Percentiles rank a stretch among this genome's conserved stretches.
Evolutionary conservation across 92 coral and sea anemone genomes (phyloP).

Genomic region (Plumapathes pennacea): DNA sequence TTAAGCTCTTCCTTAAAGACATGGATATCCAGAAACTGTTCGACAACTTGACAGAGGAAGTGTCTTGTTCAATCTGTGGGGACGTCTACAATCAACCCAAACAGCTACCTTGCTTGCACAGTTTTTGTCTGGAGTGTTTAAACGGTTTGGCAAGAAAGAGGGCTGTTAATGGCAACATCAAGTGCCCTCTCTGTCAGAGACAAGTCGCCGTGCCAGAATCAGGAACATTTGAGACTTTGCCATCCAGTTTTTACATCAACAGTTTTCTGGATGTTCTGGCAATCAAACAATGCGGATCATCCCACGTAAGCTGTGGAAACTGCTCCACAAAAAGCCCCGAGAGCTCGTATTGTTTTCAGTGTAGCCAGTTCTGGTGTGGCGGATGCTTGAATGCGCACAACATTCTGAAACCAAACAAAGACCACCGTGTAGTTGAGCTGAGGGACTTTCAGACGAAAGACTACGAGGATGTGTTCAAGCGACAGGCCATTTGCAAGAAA

Average conservation of each 20-base stretch:
- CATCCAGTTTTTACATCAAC: constrained; percentile 31
- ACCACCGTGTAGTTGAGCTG: constrained; percentile 2
- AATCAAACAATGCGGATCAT: neutral
- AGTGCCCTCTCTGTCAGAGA: neutral
- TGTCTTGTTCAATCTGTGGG: constrained; percentile 4
- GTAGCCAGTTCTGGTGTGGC: constrained; percentile 16
- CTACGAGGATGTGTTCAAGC: constrained; percentile 3
- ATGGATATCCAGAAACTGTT: constrained; percentile 1
- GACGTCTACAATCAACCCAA: neutral
- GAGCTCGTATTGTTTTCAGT: constrained; percentile 30
- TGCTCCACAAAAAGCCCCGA: constrained; percentile 17
- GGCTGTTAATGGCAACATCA: neutral
- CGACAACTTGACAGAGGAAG: constrained; percentile 1
- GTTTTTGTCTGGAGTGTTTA: neutral
- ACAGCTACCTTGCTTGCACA: neutral
- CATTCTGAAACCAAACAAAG: neutral
- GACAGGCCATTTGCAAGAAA: constrained; percentile 16
- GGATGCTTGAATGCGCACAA: constrained; percentile 17
- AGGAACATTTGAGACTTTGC: constrained; percentile 11
- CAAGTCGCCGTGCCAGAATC: neutral
- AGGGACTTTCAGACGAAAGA: constrained; percentile 4
- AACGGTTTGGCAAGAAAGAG: neutral
- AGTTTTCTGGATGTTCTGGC: constrained; percentile 26
- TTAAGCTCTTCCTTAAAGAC: too few species aligned
- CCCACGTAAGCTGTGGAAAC: constrained; percentile 22